Evolutionary conservation across 2,888 invertebrate genomes (phyloP), one percentile per base, ranked within the genome.

Genomic region (Drosophila limbata): DNA sequence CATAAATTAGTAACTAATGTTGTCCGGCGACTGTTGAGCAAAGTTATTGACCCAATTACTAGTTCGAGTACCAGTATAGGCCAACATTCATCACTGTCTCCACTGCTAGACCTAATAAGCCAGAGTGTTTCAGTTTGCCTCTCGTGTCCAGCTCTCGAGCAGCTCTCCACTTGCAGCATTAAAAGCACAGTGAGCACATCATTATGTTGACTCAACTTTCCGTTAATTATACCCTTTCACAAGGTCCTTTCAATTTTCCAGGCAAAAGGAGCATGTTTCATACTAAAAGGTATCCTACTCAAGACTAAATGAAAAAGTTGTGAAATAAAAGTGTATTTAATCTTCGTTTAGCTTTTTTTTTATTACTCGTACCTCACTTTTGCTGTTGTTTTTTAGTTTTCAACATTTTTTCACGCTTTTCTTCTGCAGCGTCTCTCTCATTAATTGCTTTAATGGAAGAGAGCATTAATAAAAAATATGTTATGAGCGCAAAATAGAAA

Each of bases 361-460:
- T 77, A 81, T 83, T 86, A 83, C 57, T 51, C 44, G 56, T 57
- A 35, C 77, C 80, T 69, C 59, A 56, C 52, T 48, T 31, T 50
- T 21, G n/a, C 48, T 10, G 21, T 21, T 60, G 17, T 44, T 44
- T 9, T 17, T 28, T 28, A 28, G 17, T 50, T 55, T 50, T 25
- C 28, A 21, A n/a, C 6, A 55, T 40, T 35, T 52, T 37, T 50
- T 4, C 19, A 15, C 35, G 2, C 10, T 39, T 35, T 19, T 15
- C 28, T 17, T 17, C 52, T 15, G 1, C 56, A 31, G 42, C 57
- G 45, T 59, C 52, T 37, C 28, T 63, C 57, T 39, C 71, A 75
- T 81, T 81, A 81, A 84, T 77, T 84, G 63, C 78, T 75, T 69
- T 72, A 78, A 84, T 75, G 81, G 68, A 72, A 75, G n/a, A 52